Evolutionary conservation across 1,140 invertebrate species (phyloP).

Genomic region (Psix sp.): DNA sequence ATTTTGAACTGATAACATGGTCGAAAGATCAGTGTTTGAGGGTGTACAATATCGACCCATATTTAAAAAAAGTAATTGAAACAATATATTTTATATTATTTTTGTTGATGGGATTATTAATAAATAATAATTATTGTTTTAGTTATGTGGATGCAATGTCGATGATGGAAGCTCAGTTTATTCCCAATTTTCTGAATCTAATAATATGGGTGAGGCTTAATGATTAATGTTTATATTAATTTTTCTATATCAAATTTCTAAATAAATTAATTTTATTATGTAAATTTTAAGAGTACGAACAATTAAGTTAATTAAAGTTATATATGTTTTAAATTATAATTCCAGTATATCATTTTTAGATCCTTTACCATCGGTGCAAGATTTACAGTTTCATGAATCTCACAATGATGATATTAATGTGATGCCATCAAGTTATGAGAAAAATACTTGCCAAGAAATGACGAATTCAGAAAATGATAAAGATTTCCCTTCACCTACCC

Average conservation of each 20-base stretch:
- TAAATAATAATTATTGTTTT: conserved; percentile 24
- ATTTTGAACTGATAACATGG: conserved; percentile 96
- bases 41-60: conserved; percentile 92
- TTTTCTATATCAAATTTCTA: neutral
- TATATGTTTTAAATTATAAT: too few relatives aligned
- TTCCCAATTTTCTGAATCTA: conserved; percentile 72
- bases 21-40: conserved; percentile 94
- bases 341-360: conserved; percentile 53
- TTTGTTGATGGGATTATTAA: conserved; percentile 15
- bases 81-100: conserved; percentile 9
- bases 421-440: conserved; percentile 60
- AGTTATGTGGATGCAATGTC: conserved; percentile 73
- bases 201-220: conserved; percentile 67
- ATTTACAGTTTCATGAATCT: conserved; percentile 69
- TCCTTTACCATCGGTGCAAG: conserved; percentile 71
- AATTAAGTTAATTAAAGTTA: too few relatives aligned
- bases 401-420: conserved; percentile 70
- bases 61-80: conserved; percentile 82
- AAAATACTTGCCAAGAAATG: conserved; percentile 59
- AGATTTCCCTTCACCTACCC: conserved; percentile 73
- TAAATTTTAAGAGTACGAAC: too few relatives aligned
- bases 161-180: conserved; percentile 71
- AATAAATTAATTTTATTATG: neutral
- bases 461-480: conserved; percentile 67
- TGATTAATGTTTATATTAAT: conserved; percentile 1